These are phyloP conservation scores for Xiphophorus couchianus DNA, from an alignment of 2,113 vertebrate genomes.

Conservation along the genomic window DNA sequence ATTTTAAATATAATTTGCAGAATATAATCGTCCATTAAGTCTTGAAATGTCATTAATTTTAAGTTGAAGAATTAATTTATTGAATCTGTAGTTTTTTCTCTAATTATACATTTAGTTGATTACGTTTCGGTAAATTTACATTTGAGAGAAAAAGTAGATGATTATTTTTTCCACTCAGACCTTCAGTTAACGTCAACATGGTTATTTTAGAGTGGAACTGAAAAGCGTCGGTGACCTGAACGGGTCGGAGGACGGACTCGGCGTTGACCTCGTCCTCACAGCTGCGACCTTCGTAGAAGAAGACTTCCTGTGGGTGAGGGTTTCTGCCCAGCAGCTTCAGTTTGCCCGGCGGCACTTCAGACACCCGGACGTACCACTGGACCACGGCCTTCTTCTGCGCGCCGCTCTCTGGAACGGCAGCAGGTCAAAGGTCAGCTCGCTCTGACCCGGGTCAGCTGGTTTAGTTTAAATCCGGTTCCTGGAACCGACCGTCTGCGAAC, in stretches of 20 bases:
- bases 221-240: constrained; percentile 70
- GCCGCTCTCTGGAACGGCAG: constrained; percentile 67
- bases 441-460: not conserved
- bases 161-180: too few species aligned
- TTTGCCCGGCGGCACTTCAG: constrained; percentile 84
- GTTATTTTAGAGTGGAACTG: too few species aligned
- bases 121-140: too few species aligned
- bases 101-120: too few species aligned
- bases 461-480: not conserved
- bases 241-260: constrained; percentile 84
- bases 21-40: too few species aligned
- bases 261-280: constrained; percentile 83
- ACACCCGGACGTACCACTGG: constrained; percentile 87
- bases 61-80: too few species aligned
- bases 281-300: constrained; percentile 80
- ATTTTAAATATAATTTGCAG: too few species aligned
- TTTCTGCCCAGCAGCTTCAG: constrained; percentile 82
- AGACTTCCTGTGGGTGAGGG: constrained; percentile 85
- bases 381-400: constrained; percentile 84
- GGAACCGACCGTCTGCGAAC: constrained; percentile 85
- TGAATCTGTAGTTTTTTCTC: too few species aligned
- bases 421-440: not conserved
- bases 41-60: too few species aligned
- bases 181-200: too few species aligned
- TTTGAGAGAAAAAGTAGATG: too few species aligned